phyloP scores from a whole-genome alignment of 1,140 invertebrate genomes.

The Elymnias hypermnestra region DNA sequence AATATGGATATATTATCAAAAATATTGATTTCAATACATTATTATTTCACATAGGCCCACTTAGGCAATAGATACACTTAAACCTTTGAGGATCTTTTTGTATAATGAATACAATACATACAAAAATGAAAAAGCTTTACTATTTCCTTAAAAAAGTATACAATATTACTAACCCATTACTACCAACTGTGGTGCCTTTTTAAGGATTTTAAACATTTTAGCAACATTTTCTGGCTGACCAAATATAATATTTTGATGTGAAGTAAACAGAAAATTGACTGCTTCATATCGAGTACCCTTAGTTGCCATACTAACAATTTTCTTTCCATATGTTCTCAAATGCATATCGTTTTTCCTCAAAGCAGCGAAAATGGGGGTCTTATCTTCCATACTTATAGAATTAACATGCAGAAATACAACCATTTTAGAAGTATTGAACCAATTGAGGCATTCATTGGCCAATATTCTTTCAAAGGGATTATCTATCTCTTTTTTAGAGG shows the following conservation, averaged over 20 bases:
- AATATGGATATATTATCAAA: too few relatives aligned
- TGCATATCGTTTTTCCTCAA: constrained; percentile 81
- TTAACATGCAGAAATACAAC: constrained; percentile 83
- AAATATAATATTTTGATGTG: constrained; percentile 79
- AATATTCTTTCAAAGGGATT: constrained; percentile 84
- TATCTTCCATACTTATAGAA: constrained; percentile 78
- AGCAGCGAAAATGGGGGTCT: constrained; percentile 78
- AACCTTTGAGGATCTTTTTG: too few relatives aligned
- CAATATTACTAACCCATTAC: constrained; percentile 80
- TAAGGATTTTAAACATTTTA: constrained; percentile 78
- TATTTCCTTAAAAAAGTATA: too few relatives aligned
- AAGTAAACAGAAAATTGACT: constrained; percentile 76
- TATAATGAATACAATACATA: too few relatives aligned
- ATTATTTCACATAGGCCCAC: too few relatives aligned
- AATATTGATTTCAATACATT: too few relatives aligned
- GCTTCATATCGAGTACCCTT: constrained; percentile 78
- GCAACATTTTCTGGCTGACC: constrained; percentile 77
- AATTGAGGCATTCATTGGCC: constrained; percentile 81
- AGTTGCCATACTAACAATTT: constrained; percentile 78
- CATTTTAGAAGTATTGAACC: constrained; percentile 83
- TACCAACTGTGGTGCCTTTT: constrained; percentile 79
- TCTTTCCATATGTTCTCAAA: constrained; percentile 78
- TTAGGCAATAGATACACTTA: too few relatives aligned
- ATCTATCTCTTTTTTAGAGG: constrained; percentile 43
- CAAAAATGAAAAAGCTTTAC: too few relatives aligned